A percentile compares a stretch with the other conserved stretches of the same genome.
These are phyloP conservation scores for Corythoichthys haematopterus DNA, from an alignment of 2,113 vertebrate genomes.

Conservation along the genomic window DNA sequence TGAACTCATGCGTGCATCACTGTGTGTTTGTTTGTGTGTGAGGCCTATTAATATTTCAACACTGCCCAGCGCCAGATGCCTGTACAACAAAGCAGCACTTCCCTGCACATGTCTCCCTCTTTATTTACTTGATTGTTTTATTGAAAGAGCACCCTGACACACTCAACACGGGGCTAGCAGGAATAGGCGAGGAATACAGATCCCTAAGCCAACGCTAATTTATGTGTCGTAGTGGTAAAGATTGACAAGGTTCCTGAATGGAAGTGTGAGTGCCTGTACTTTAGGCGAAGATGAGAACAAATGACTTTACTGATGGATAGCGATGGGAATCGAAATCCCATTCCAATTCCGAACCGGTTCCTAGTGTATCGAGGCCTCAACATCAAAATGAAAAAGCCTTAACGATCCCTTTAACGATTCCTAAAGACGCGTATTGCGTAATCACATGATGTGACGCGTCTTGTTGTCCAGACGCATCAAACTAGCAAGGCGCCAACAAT, in stretches of 20 bases:
- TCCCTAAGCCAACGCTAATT: slow-evolving; percentile 67
- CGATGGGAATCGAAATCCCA: slow-evolving; percentile 17
- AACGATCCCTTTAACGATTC: no score
- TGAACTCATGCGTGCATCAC: slow-evolving; percentile 62
- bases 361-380: no score
- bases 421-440: no score
- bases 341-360: no score
- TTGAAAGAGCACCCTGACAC: slow-evolving; percentile 70
- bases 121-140: slow-evolving; percentile 65
- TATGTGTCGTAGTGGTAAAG: slow-evolving; percentile 68
- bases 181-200: slow-evolving; percentile 33
- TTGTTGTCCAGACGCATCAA: no score
- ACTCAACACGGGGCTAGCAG: slow-evolving; percentile 40
- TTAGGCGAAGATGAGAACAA: slow-evolving; percentile 61
- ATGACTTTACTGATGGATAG: slow-evolving; percentile 66
- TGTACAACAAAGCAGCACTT: slow-evolving; percentile 63
- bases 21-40: slow-evolving; percentile 69
- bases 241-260: slow-evolving; percentile 73
- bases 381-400: no score
- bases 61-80: slow-evolving; percentile 61
- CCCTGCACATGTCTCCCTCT: slow-evolving; percentile 61
- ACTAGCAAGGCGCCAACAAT: no score
- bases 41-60: slow-evolving; percentile 75
- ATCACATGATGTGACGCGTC: no score
- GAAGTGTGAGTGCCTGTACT: slow-evolving; percentile 58